A percentile compares a stretch with the other conserved stretches of the same genome.
Evolutionary conservation across 1,140 invertebrate genomes (phyloP).

Genomic region (Drosophila albomicans): DNA sequence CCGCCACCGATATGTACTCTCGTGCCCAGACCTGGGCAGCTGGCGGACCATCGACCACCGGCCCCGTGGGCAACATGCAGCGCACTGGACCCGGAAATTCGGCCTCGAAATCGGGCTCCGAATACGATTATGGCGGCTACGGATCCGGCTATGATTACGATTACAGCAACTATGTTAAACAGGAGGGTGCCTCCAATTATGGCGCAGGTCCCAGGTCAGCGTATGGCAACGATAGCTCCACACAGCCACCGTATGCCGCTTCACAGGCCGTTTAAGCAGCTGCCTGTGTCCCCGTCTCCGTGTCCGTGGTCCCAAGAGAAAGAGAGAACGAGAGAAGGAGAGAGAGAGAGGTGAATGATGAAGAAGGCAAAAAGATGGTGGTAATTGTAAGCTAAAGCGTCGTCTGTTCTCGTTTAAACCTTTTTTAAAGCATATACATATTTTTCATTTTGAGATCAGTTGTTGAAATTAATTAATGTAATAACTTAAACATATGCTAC

Average conservation of each 20-base stretch:
- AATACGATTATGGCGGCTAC: constrained; percentile 84
- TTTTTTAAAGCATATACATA: constrained; percentile 44
- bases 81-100: constrained; percentile 82
- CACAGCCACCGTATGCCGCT: constrained; percentile 83
- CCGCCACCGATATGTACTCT: constrained; percentile 83
- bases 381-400: constrained; percentile 84
- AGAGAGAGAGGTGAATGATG: constrained; percentile 66
- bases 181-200: constrained; percentile 81
- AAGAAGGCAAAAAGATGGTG: constrained; percentile 76
- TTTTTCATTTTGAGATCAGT: constrained; percentile 76
- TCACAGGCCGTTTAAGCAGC: constrained; percentile 82
- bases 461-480: constrained; percentile 83
- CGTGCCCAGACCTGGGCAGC: constrained; percentile 82
- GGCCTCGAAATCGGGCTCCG: constrained; percentile 83
- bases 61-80: constrained; percentile 83
- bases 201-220: constrained; percentile 80
- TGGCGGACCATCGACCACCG: constrained; percentile 77
- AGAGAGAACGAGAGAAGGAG: not conserved
- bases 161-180: constrained; percentile 84
- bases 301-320: constrained; percentile 26
- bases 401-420: constrained; percentile 82
- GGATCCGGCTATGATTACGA: constrained; percentile 85
- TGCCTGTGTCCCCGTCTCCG: constrained; percentile 43
- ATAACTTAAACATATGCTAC: constrained; percentile 55
- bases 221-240: constrained; percentile 84